These are phyloP conservation scores for Polyommatus iphigenia DNA, from an alignment of 2,888 invertebrate genomes.

Conservation along the genomic window DNA sequence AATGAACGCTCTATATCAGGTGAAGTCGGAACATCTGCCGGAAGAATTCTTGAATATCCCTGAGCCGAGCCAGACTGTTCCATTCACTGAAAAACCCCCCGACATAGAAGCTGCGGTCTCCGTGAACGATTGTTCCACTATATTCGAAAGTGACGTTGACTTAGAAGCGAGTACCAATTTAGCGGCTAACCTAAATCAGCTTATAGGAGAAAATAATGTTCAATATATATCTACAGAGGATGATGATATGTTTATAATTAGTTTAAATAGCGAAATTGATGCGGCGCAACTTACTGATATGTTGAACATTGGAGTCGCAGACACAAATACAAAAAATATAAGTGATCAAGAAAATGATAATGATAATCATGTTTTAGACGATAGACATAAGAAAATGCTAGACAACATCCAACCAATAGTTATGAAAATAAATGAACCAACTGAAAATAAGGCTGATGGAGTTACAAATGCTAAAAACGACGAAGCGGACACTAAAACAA, in stretches of 20 bases:
- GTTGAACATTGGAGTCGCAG: conserved; percentile 65
- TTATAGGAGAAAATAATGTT: conserved; percentile 71
- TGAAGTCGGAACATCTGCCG: conserved; percentile 57
- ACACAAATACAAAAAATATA: conserved; percentile 43
- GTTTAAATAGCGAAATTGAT: conserved; percentile 71
- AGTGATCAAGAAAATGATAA: conserved; percentile 37
- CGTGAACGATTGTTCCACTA: conserved; percentile 70
- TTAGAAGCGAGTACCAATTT: conserved; percentile 71
- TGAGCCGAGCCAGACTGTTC: conserved; percentile 34
- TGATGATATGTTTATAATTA: conserved; percentile 74
- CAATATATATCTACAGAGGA: conserved; percentile 74
- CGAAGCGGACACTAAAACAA: conserved; percentile 37
- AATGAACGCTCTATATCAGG: conserved; percentile 63
- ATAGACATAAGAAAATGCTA: conserved; percentile 36
- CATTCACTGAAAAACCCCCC: conserved; percentile 46
- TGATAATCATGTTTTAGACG: conserved; percentile 38
- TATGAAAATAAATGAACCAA: conserved; percentile 44
- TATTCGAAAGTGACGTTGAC: conserved; percentile 74
- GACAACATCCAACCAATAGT: conserved; percentile 46
- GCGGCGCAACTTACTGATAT: conserved; percentile 70
- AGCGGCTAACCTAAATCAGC: conserved; percentile 71
- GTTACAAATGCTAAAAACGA: not conserved
- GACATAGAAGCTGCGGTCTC: conserved; percentile 50
- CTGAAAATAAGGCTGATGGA: conserved; percentile 34
- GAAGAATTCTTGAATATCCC: conserved; percentile 62